Evolutionary conservation across 2,113 vertebrate species (phyloP).

Genomic region (Prionailurus viverrinus): DNA sequence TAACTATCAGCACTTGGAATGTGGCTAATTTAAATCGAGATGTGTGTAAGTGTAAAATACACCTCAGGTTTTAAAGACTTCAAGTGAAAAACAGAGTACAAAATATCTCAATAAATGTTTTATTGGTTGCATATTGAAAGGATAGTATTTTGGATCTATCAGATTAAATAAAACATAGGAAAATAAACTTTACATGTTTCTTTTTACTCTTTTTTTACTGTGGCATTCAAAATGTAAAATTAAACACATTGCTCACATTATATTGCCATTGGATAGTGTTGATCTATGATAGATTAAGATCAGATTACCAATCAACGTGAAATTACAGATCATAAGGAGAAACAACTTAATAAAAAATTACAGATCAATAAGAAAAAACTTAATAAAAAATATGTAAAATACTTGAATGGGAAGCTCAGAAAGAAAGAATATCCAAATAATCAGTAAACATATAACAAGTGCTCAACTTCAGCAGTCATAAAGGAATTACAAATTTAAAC

Average conservation of each 20-base stretch:
- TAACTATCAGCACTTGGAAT: neutral
- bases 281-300: neutral
- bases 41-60: neutral
- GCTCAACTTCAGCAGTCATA: neutral
- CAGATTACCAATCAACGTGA: no score
- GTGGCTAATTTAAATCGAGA: neutral
- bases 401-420: neutral
- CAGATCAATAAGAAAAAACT: neutral
- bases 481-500: neutral
- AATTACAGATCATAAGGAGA: neutral
- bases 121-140: neutral
- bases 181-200: neutral
- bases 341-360: neutral
- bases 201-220: neutral
- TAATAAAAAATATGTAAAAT: neutral
- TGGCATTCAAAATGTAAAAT: neutral
- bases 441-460: neutral
- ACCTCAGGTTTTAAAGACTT: neutral
- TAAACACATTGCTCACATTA: neutral
- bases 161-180: neutral
- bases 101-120: neutral
- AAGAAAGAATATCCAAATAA: neutral
- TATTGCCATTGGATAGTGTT: neutral
- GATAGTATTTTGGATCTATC: neutral
- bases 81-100: neutral